These are phyloP conservation scores for Nestor notabilis DNA, from an alignment of 2,113 vertebrate genomes.

Conservation along the genomic window DNA sequence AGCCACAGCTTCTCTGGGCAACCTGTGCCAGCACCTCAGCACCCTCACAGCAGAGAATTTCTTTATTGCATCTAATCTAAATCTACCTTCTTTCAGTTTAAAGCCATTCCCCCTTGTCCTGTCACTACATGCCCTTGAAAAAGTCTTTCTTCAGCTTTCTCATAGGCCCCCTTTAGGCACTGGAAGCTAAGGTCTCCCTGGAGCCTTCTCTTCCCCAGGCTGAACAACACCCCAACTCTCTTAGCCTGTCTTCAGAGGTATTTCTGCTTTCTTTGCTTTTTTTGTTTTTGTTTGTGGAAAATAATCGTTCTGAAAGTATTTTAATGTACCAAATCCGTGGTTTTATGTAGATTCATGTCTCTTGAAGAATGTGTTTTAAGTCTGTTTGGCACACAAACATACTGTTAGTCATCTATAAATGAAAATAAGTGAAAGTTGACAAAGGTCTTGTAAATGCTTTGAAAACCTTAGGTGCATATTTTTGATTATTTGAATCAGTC, in stretches of 20 bases:
- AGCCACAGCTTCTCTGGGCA: neutral
- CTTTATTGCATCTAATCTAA: neutral
- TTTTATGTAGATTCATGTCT: neutral
- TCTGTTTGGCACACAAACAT: neutral
- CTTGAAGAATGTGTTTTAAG: neutral
- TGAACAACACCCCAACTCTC: neutral
- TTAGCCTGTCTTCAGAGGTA: neutral
- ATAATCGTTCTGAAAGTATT: neutral
- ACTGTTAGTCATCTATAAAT: neutral
- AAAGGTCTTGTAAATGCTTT: neutral
- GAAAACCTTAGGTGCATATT: neutral
- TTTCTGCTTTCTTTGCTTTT: neutral
- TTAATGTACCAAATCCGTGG: neutral
- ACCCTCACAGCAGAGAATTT: neutral
- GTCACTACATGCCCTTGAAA: neutral
- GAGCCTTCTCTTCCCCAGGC: neutral
- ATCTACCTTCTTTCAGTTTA: neutral
- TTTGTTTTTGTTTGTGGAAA: neutral
- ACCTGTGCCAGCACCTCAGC: neutral
- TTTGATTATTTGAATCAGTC: neutral
- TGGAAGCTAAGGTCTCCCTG: neutral
- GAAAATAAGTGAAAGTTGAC: neutral
- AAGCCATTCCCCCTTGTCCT: neutral
- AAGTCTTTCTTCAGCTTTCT: neutral
- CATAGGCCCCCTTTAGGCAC: neutral